Percentiles rank a stretch among this genome's conserved stretches.
Conservation (phyloP, 1,140 invertebrate genomes). For the Trichogramma pretiosum region DNA sequence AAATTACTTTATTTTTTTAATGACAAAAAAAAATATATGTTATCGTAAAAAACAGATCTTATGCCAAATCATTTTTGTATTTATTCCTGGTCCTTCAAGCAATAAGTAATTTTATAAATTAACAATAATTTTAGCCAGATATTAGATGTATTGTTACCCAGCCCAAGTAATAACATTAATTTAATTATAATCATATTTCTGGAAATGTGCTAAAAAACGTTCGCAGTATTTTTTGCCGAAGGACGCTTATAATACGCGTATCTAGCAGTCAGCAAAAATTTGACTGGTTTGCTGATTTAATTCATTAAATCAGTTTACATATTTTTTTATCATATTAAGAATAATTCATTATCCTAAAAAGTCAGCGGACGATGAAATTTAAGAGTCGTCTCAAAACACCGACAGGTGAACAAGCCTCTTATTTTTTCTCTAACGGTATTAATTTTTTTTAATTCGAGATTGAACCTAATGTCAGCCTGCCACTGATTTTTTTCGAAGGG, state of each 20-base stretch:
- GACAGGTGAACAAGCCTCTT: slow-evolving; percentile 19
- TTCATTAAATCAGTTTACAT: slow-evolving; percentile 5
- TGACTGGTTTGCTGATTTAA: slow-evolving; percentile 15
- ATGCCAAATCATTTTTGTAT: slow-evolving; percentile 23
- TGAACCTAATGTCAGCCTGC: slow-evolving; percentile 11
- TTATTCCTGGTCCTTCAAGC: slow-evolving; percentile 16
- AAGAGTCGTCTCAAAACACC: slow-evolving; percentile 16
- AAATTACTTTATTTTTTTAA: slow-evolving; percentile 27
- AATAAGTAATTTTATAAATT: slow-evolving; percentile 25
- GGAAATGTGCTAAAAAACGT: slow-evolving; percentile 19
- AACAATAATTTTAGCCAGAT: slow-evolving; percentile 20
- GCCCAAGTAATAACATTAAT: slow-evolving; percentile 18
- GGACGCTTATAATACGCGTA: slow-evolving; percentile 10
- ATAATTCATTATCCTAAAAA: slow-evolving; percentile 20
- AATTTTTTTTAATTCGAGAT: slow-evolving; percentile 12
- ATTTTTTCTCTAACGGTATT: slow-evolving; percentile 15
- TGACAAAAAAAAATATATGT: slow-evolving; percentile 33
- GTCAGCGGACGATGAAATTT: slow-evolving; percentile 17
- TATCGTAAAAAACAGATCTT: slow-evolving; percentile 28
- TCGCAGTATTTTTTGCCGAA: slow-evolving; percentile 17
- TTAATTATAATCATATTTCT: slow-evolving; percentile 15
- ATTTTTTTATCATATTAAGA: slow-evolving; percentile 14
- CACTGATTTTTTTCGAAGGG: slow-evolving; percentile 10
- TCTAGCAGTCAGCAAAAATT: slow-evolving; percentile 15
- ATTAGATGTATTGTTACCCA: slow-evolving; percentile 13